phyloP scores from a whole-genome alignment of 2,113 vertebrate species.

The Microtus pennsylvanicus region DNA sequence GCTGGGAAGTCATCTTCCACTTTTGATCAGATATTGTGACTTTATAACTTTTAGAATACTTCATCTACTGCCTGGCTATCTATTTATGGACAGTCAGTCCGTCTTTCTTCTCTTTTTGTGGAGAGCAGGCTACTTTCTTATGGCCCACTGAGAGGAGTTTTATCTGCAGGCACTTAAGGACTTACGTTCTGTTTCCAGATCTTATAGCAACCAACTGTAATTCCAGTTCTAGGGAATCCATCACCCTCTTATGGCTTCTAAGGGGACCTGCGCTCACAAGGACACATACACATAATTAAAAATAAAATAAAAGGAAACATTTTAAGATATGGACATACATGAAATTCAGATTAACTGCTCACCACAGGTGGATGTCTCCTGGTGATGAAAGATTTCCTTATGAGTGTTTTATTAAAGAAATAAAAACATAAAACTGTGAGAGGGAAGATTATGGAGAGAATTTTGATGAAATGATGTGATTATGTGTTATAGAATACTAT shows the following conservation, averaged over 20 bases:
- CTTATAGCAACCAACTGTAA: not conserved
- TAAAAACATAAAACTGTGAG: constrained; percentile 95
- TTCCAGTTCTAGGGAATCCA: not conserved
- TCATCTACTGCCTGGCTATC: not conserved
- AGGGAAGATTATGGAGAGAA: constrained; percentile 97
- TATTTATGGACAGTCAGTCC: not conserved
- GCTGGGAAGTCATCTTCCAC: not conserved
- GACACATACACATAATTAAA: not conserved
- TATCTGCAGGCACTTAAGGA: not conserved
- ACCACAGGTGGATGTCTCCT: not conserved
- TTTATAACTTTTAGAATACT: not conserved
- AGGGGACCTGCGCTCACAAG: not conserved
- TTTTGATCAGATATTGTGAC: not conserved
- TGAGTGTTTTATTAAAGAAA: constrained; percentile 94
- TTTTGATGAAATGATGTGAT: constrained; percentile 97
- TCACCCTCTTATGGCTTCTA: not conserved
- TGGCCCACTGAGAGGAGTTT: too few relatives aligned
- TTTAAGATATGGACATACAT: not conserved
- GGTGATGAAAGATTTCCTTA: constrained; percentile 97
- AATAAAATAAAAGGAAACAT: not conserved
- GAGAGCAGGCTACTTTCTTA: not conserved
- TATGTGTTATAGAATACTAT: constrained; percentile 73
- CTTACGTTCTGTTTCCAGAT: not conserved
- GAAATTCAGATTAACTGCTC: not conserved
- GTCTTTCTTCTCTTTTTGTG: not conserved